Base-by-base conservation (phyloP, 2,888 invertebrate genomes). In the Drosophila paranaensis region DNA sequence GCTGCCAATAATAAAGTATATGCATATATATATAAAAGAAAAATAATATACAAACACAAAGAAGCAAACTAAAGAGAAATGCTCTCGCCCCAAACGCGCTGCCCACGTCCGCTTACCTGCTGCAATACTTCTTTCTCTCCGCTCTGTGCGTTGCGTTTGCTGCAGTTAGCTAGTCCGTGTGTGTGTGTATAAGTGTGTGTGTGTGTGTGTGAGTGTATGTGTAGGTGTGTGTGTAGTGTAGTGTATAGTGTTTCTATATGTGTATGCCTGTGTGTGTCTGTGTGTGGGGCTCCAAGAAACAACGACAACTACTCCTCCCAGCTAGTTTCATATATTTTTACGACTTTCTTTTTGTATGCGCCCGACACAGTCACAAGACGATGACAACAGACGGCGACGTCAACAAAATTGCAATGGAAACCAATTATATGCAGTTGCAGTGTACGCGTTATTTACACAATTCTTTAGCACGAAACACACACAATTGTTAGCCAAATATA, bases 311-410 rank as follows among this genome's bases (percentile, higher is more conserved):
- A 79, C 82, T 84, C 85, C 79, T 77, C 82, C 81, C 74, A 85
- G 74, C 70, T 80, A 80, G 76, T 71, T 88, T 54, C 67, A 85
- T 74, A 85, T 84, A 73, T 80, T 85, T 85, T 77, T 69, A 88
- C 74, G 84, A 84, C 88, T 84, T 84, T 84, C 84, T 84, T 84
- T 84, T 88, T 55, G 40, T 67, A 74, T 76, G 70, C 71, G 70
- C 71, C 74, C 84, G 85, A 83, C 64, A 83, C 64, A 71, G 88
- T 88, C 86, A 84, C 88, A 88, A 88, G 86, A 82, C 84, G 76
- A 79, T 73, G 79, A 81, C 79, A 81, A 77, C 68, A 66, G 50
- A 72, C 72, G 60, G 58, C 71, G 79, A 82, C 88, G 77, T 82
- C 80, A 85, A 83, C 84, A 83, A 71, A 53, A 53, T 61, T 74